Evolutionary conservation across 2,113 vertebrate genomes (phyloP).

Genomic region (Kryptolebias marmoratus): DNA sequence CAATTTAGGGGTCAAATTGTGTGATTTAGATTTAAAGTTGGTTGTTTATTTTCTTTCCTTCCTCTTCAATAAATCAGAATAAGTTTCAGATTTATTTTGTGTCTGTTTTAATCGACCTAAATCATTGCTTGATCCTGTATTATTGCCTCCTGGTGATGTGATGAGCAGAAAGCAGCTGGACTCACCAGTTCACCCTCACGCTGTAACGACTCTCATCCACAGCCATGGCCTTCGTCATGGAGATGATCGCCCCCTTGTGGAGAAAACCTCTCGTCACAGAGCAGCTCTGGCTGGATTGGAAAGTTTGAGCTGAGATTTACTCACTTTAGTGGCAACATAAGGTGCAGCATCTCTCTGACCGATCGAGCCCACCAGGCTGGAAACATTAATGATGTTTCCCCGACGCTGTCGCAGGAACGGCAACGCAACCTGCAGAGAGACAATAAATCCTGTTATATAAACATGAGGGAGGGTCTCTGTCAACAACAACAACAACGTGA

Average conservation of each 20-base stretch:
- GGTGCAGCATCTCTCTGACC: constrained; percentile 82
- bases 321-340: constrained; percentile 87
- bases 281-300: neutral
- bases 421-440: constrained; percentile 76
- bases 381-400: constrained; percentile 86
- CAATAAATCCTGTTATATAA: neutral
- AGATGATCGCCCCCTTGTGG: constrained; percentile 83
- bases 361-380: constrained; percentile 81
- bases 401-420: constrained; percentile 76
- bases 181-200: constrained; percentile 87
- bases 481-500: neutral
- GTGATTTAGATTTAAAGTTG: neutral
- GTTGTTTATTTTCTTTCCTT: neutral
- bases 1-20: neutral
- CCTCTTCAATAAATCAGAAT: neutral
- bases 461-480: neutral
- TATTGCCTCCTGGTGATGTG: neutral
- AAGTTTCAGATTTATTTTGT: too few species aligned
- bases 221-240: constrained; percentile 89
- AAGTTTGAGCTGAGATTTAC: neutral
- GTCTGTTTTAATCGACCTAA: too few species aligned
- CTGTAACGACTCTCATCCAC: constrained; percentile 84
- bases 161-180: neutral
- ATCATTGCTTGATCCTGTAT: neutral
- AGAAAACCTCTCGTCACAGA: constrained; percentile 19